Conservation (phyloP, 2,797 vertebrate species). For the Iguana delicatissima region DNA sequence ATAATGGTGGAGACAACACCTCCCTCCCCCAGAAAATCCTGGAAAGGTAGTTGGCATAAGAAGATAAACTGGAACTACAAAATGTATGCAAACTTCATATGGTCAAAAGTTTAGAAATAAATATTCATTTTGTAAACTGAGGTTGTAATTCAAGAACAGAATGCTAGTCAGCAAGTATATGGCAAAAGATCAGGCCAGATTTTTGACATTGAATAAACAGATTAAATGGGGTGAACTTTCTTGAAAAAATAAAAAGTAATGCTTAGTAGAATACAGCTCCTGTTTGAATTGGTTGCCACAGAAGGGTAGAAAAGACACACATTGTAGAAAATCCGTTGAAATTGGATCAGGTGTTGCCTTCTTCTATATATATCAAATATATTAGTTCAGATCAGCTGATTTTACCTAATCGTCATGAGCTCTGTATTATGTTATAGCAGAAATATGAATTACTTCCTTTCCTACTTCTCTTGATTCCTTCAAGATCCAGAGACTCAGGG, state of each 20-base stretch:
- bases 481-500: background rate
- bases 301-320: too few relatives aligned
- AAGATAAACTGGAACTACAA: background rate
- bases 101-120: background rate
- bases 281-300: background rate
- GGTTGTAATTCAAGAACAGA: background rate
- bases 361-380: background rate
- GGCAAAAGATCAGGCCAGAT: slow-evolving; percentile 19
- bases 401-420: background rate
- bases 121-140: background rate
- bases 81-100: background rate
- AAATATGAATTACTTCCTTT: background rate
- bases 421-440: background rate
- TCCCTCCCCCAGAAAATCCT: background rate
- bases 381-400: background rate
- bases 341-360: background rate
- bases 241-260: slow-evolving; percentile 30
- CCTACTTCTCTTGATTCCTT: background rate
- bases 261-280: background rate
- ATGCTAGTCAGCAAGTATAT: background rate
- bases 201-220: slow-evolving; percentile 43
- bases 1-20: too few relatives aligned
- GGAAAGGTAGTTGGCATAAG: background rate
- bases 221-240: background rate
- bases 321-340: background rate